Evolutionary conservation across 2,888 invertebrate genomes (phyloP).

Genomic region (Anagyrus pseudococci): DNA sequence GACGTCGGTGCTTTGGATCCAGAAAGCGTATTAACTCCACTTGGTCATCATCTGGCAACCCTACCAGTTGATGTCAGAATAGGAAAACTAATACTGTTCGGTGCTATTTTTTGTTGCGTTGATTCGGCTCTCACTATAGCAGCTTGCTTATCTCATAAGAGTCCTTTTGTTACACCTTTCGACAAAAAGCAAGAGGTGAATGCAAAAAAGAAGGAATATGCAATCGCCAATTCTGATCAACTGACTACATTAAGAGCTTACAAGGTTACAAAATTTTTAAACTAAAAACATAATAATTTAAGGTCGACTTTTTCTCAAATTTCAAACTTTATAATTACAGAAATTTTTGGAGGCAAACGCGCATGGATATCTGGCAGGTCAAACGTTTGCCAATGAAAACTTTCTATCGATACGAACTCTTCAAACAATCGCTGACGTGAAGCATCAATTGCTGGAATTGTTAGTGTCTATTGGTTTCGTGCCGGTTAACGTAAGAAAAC

Average conservation of each 20-base stretch:
- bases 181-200: conserved; percentile 76
- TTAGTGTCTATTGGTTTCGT: conserved; percentile 82
- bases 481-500: conserved; percentile 69
- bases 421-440: conserved; percentile 85
- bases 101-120: conserved; percentile 90
- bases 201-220: conserved; percentile 76
- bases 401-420: conserved; percentile 83
- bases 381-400: conserved; percentile 82
- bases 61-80: conserved; percentile 90
- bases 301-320: neutral
- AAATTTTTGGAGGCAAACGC: conserved; percentile 78
- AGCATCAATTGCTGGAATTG: conserved; percentile 79
- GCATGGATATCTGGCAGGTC: conserved; percentile 72
- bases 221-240: conserved; percentile 86
- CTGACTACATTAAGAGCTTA: conserved; percentile 85
- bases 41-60: conserved; percentile 87
- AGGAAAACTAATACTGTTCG: conserved; percentile 91
- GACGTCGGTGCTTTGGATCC: conserved; percentile 83
- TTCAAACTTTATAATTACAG: conserved; percentile 58
- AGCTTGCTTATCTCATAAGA: conserved; percentile 80
- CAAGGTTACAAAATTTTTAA: conserved; percentile 66
- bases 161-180: conserved; percentile 79
- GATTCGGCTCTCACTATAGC: conserved; percentile 93
- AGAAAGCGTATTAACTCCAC: conserved; percentile 76
- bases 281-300: neutral